A percentile compares a stretch with the other conserved stretches of the same genome.
Evolutionary conservation across 2,797 vertebrate genomes (phyloP).

Genomic region (Sphenopsis melanotis): DNA sequence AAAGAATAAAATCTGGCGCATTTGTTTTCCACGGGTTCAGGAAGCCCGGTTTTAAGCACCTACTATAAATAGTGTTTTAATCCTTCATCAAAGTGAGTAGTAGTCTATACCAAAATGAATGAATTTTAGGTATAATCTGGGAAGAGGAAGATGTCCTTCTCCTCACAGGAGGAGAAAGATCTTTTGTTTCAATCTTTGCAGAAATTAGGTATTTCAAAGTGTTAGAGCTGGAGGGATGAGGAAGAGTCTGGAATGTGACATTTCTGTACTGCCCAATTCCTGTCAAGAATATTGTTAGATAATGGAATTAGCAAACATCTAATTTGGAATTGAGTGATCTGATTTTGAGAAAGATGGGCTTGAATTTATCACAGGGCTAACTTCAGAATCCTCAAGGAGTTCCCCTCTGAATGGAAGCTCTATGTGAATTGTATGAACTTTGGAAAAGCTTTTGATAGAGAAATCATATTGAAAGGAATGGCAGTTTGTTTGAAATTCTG

Average conservation of each 20-base stretch:
- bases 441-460: background rate
- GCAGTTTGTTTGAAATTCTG: background rate
- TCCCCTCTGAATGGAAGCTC: background rate
- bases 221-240: background rate
- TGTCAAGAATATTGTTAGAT: background rate
- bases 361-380: background rate
- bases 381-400: background rate
- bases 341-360: background rate
- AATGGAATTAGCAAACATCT: background rate
- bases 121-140: background rate
- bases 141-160: conserved; percentile 15
- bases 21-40: conserved; percentile 54
- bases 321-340: background rate
- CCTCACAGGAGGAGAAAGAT: background rate
- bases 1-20: conserved; percentile 55
- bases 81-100: conserved; percentile 32
- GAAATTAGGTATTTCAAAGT: background rate
- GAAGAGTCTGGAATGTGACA: background rate
- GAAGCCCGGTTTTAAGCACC: conserved; percentile 47
- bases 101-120: conserved; percentile 9
- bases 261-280: background rate
- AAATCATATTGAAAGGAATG: background rate
- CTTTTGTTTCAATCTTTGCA: background rate
- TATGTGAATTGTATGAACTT: background rate
- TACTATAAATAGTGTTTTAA: conserved; percentile 54